Evolutionary conservation across 1,140 invertebrate species (phyloP), one percentile per base, ranked within the genome.

Genomic region (Kradibia gibbosae): DNA sequence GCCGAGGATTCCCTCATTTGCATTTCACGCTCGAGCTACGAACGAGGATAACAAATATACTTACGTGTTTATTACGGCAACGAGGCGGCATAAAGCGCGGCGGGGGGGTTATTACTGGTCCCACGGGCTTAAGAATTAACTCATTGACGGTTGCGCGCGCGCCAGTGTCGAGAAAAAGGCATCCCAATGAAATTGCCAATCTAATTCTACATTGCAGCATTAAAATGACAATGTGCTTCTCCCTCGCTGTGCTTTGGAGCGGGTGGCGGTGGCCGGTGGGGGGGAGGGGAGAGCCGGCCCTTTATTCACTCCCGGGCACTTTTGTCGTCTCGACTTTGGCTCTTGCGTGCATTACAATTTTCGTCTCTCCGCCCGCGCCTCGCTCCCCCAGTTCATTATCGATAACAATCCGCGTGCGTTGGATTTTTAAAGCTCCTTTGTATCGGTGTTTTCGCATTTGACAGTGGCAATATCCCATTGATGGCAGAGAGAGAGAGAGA

Each of bases 131-230:
- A 78, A 74, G 85, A 88, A 88, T 88, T 88, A 87, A 88, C 85
- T 85, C 85, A 84, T 88, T 85, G 36, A 34, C 48, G 28, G 20
- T 67, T 67, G 11, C 8, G 42, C 45, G n/a, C n/a, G n/a, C n/a
- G n/a, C n/a, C n/a, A 10, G 1, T 20, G 25, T 2, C 20, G 34
- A 28, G 42, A 34, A 8, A n/a, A 57, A 78, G 67, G 67, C 79
- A 78, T n/a, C 83, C 82, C 80, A 87, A 88, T 86, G 85, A 89
- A 89, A 89, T 89, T 88, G 88, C 84, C 86, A 86, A 86, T 86
- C 87, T 89, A 89, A 89, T 89, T 89, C 87, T 80, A 85, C 86
- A 85, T 86, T 85, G 81, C 62, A 83, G 62, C 86, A 86, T 87
- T 88, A 88, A 89, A 89, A 88, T 88, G 88, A 89, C 88, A 45